Evolutionary conservation across 2,113 vertebrate genomes (phyloP), one percentile per base, ranked within the genome.

Genomic region (Pteropus alecto): DNA sequence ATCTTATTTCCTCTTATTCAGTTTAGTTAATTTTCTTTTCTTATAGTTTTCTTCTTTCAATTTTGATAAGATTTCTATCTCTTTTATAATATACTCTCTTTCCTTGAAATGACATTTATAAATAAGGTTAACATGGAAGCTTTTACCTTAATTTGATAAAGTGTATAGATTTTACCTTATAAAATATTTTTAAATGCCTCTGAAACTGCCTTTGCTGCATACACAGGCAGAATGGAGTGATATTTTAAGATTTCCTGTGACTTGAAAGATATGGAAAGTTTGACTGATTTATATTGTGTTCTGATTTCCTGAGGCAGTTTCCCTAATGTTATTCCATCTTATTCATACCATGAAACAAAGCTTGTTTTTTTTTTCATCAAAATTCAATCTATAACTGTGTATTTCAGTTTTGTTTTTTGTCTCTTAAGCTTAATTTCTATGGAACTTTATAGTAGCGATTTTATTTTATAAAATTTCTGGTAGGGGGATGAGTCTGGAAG

Each of bases 161-260:
- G 86, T 28, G 13, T 18, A 0, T 51, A 33, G 30, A 79, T 2
- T 92, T 11, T 88, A 22, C 26, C 13, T 79, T 81, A 68, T 63
- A 60, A 68, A 93, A 35, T 87, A 87, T 79, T 97, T 97, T 93
- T 67, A 65, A 97, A 76, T 93, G 73, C 0, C 9, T 77, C 82
- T 93, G 38, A 89, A 87, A 74, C 28, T 63, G 90, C 30, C 18
- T 78, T 94, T 70, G 89, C 95, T 98, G 67, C 92, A 70, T 92
- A 95, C 85, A 74, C 33, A 76, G 89, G 97, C 16, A 12, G 87
- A 61, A 85, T 97, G 90, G 95, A 87, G 93, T 97, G 97, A 68
- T 98, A 98, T 98, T 99, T 98, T 98, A 98, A 94, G 98, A 98
- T 96, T 98, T 99, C 98, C 98, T 98, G 95, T 95, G 86, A 97